Evolutionary conservation across 2,797 vertebrate genomes (phyloP), one percentile per base, ranked within the genome.

Genomic region (Enteromius mattozi): DNA sequence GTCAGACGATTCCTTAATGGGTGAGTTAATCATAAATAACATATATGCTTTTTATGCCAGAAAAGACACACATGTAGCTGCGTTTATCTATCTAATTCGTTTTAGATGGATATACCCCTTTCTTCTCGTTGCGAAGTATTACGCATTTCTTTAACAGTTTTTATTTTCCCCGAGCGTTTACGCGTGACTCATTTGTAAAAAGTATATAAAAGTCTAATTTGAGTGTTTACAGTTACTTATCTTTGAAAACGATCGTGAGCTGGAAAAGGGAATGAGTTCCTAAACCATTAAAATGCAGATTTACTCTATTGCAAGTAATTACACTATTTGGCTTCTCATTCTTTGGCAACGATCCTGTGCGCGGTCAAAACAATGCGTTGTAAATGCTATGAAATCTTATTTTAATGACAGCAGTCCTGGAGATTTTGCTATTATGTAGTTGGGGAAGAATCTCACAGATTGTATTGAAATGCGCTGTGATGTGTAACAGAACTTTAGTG

Each of bases 11-110:
- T 68, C 12, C 33, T 40, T 69, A 69, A 69, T 61, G 51, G 82
- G 82, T 84, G 65, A 84, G 82, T 78, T 78, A 33, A 69, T 37
- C 17, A 66, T 42, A 56, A 37, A 19, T 37, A 66, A 33, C n/a
- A 77, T 42, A n/a, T 68, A 10, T 33, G 13, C 0, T 9, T 61
- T 77, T 54, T 9, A 68, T 24, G 8, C 27, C 35, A 70, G 19
- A 78, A 70, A 78, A 27, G 4, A 13, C 12, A 78, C 37, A 78
- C 51, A 70, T 59, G 68, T 81, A 27, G 68, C 51, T 71, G 12
- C 35, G 74, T 30, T 1, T 33, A 6, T 70, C 4, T 49, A 27
- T 51, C 35, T 45, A 17, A 33, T 42, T 63, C 13, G 13, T 71
- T 61, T 68, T 2, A 59, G 2, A 56, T 14, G 2, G 33, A 65